Evolutionary conservation across 2,113 vertebrate species (phyloP), one percentile per base, ranked within the genome.

Genomic region (Strix uralensis): DNA sequence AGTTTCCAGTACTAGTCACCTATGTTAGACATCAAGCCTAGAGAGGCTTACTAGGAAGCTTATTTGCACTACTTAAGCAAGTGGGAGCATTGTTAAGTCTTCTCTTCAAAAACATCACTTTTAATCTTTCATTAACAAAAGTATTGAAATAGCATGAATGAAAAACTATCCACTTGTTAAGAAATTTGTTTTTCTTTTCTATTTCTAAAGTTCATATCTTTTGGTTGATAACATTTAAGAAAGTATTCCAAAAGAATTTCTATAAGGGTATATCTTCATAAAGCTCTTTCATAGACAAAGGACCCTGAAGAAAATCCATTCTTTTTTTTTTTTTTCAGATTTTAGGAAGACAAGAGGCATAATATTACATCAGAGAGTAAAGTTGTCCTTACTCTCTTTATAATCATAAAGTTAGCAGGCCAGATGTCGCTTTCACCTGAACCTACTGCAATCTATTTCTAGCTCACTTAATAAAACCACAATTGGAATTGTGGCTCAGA

Each of bases 371-470:
- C 49, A 88, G 46, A 79, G 13, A 65, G 29, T 44, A 57, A 80
- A 88, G 54, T 34, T 66, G 17, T 66, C 74, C 72, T 70, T 88
- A 30, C 15, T 80, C 51, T 73, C 63, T 67, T 42, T 42, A 66
- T 59, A 92, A 38, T 23, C 58, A 65, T 20, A 47, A 94, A 82
- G 30, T 81, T 74, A 78, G 42, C 17, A 69, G 92, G 55, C 74
- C 92, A 95, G 71, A 92, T 93, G 63, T 66, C 95, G 42, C 58
- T 66, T 88, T 83, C 75, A 94, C 88, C 85, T 97, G 82, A 59
- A 94, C 36, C 34, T 30, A 92, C 9, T 49, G 81, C 72, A 89
- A 94, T 58, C 58, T 77, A 72, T 82, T 82, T 92, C 59, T 71
- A 94, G 79, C 42, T 90, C 55, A 62, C 69, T 80, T 81, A 95